Evolutionary conservation across 2,888 invertebrate genomes (phyloP).

Genomic region (Drosophila melanocephala): DNA sequence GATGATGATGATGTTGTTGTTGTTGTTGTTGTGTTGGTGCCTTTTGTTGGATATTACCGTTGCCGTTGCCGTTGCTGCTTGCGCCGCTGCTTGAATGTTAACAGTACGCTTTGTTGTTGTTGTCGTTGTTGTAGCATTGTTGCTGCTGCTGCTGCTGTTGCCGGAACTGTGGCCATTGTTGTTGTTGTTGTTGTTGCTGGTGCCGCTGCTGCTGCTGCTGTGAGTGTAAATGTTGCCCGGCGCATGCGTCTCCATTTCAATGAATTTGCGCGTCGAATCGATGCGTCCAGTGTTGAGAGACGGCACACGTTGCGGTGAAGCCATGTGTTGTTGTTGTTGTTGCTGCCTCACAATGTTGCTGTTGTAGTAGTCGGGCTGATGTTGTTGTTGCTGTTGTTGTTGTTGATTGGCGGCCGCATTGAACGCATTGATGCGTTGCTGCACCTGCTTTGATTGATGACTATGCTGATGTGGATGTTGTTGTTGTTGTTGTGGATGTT

Average conservation of each 20-base stretch:
- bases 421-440: constrained; percentile 82
- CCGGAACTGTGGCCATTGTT: constrained; percentile 56
- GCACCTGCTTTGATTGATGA: constrained; percentile 71
- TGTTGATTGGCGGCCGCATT: constrained; percentile 78
- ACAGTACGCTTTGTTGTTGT: constrained; percentile 55
- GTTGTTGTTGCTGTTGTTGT: constrained; percentile 61
- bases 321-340: constrained; percentile 48
- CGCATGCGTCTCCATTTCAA: constrained; percentile 78
- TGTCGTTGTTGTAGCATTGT: constrained; percentile 22
- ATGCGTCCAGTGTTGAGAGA: constrained; percentile 61
- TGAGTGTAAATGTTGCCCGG: constrained; percentile 30
- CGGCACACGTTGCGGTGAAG: constrained; percentile 65
- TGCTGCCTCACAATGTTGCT: constrained; percentile 59
- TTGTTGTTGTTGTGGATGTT: constrained; percentile 33
- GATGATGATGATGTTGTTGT: constrained; percentile 32
- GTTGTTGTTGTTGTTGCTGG: constrained; percentile 48
- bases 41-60: constrained; percentile 69
- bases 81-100: constrained; percentile 68
- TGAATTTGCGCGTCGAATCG: constrained; percentile 77
- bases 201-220: constrained; percentile 39
- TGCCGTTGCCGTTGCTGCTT: constrained; percentile 76
- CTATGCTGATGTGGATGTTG: constrained; percentile 48
- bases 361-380: constrained; percentile 66
- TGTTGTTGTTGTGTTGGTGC: constrained; percentile 38
- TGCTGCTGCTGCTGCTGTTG: constrained; percentile 60